A percentile compares a stretch with the other conserved stretches of the same genome.
phyloP scores from a whole-genome alignment of 2,888 invertebrate genomes.

The Scaptomyza tumidula region DNA sequence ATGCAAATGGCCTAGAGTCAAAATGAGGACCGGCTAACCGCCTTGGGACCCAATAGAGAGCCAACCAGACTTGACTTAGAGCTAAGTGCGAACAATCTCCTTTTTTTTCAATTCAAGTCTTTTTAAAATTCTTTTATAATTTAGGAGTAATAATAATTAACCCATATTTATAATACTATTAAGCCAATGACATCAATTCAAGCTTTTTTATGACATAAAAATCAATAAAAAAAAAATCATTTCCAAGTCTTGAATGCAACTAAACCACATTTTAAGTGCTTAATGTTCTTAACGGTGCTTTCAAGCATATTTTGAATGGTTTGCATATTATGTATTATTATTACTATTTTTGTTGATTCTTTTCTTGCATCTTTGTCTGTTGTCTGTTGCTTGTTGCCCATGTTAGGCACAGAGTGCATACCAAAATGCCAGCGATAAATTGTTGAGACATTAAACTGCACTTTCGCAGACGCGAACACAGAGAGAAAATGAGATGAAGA shows the following conservation, averaged over 20 bases:
- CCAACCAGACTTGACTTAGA: not conserved
- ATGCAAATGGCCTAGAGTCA: slow-evolving; percentile 62
- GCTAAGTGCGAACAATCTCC: not conserved
- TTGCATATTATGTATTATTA: slow-evolving; percentile 29
- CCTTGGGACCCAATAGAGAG: not conserved
- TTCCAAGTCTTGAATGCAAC: not conserved
- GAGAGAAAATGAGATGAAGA: slow-evolving; percentile 13
- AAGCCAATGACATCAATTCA: too few species aligned
- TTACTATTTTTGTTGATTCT: not conserved
- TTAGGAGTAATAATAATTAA: not conserved
- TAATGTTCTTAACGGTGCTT: slow-evolving; percentile 1
- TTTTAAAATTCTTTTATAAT: not conserved
- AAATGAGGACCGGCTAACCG: slow-evolving; percentile 1
- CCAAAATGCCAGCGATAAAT: slow-evolving; percentile 78
- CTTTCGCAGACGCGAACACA: slow-evolving; percentile 58
- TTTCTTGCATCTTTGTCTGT: slow-evolving; percentile 3
- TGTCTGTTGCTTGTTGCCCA: slow-evolving; percentile 67
- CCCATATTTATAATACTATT: too few species aligned
- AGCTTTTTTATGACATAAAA: not conserved
- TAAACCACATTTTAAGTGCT: not conserved
- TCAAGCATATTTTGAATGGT: slow-evolving; percentile 39
- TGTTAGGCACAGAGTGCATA: slow-evolving; percentile 71
- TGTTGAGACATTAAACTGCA: slow-evolving; percentile 80
- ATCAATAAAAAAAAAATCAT: not conserved
- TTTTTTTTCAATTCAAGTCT: not conserved